These are phyloP conservation scores for Malacosoma neustria DNA, from an alignment of 2,888 invertebrate genomes.

Conservation along the genomic window DNA sequence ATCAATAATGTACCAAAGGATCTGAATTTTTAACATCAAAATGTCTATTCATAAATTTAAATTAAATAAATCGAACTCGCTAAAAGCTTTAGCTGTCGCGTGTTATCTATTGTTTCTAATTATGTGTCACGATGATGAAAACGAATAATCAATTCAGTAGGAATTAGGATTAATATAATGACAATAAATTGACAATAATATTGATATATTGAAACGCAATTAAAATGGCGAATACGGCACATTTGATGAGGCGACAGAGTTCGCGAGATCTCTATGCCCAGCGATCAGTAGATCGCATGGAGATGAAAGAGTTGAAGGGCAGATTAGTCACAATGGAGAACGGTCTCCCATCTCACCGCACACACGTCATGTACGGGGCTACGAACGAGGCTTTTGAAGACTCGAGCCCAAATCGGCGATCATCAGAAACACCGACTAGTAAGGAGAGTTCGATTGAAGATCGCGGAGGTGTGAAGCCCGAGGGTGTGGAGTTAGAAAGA, in stretches of 20 bases:
- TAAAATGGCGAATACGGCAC: conserved; percentile 92
- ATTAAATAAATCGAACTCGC: background rate
- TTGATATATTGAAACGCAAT: conserved; percentile 21
- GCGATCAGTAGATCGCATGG: conserved; percentile 87
- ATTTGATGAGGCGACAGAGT: conserved; percentile 90
- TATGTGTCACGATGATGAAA: conserved; percentile 56
- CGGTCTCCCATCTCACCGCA: conserved; percentile 62
- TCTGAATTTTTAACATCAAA: too few relatives aligned
- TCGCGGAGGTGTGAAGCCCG: conserved; percentile 78
- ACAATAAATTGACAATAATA: conserved; percentile 30
- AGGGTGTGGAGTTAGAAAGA: conserved; percentile 83
- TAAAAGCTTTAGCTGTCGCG: conserved; percentile 27
- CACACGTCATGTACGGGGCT: conserved; percentile 84
- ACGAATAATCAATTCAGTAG: conserved; percentile 27
- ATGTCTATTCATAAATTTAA: too few relatives aligned
- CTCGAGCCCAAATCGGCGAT: conserved; percentile 56
- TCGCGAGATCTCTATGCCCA: conserved; percentile 88
- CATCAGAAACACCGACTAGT: conserved; percentile 66
- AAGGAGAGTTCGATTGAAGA: conserved; percentile 80
- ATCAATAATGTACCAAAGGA: too few relatives aligned
- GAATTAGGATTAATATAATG: conserved; percentile 10
- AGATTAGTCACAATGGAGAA: conserved; percentile 84
- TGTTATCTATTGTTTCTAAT: conserved; percentile 42
- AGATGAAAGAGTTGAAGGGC: conserved; percentile 89
- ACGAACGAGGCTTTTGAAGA: conserved; percentile 87